phyloP scores from a whole-genome alignment of 2,888 invertebrate genomes.

The Tethea ocularis region DNA sequence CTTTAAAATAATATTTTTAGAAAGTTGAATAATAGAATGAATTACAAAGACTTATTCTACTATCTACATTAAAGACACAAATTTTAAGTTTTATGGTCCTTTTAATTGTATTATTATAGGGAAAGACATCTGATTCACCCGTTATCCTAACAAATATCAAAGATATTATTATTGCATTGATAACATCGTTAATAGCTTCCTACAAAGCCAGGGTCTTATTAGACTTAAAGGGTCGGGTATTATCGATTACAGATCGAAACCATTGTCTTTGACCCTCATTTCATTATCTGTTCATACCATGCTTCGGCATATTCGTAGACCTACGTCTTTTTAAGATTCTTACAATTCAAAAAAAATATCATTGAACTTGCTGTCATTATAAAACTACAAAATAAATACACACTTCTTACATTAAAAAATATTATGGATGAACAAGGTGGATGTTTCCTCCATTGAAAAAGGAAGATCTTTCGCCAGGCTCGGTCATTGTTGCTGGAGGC shows the following conservation, averaged over 20 bases:
- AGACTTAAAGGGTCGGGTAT: conserved; percentile 46
- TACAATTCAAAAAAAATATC: too few species aligned
- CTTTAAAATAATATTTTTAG: background rate
- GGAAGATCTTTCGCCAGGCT: too few species aligned
- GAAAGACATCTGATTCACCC: conserved; percentile 9
- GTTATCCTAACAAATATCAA: conserved; percentile 28
- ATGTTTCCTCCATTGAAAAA: too few species aligned
- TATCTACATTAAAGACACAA: background rate
- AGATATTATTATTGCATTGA: conserved; percentile 38
- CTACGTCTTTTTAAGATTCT: background rate
- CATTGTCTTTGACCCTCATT: conserved; percentile 53
- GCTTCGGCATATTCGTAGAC: conserved; percentile 31
- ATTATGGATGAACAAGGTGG: too few species aligned
- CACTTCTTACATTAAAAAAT: too few species aligned
- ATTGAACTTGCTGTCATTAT: too few species aligned
- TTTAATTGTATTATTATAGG: background rate
- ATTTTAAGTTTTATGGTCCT: background rate
- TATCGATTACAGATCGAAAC: conserved; percentile 55
- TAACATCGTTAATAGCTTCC: conserved; percentile 42
- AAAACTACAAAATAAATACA: too few species aligned
- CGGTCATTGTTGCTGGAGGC: too few species aligned
- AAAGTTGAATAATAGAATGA: background rate
- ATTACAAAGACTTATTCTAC: background rate
- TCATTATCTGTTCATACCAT: conserved; percentile 56
- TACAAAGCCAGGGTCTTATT: conserved; percentile 43